Base-by-base conservation (phyloP, 2,113 vertebrate species). In the Bubalus kerabau region DNA sequence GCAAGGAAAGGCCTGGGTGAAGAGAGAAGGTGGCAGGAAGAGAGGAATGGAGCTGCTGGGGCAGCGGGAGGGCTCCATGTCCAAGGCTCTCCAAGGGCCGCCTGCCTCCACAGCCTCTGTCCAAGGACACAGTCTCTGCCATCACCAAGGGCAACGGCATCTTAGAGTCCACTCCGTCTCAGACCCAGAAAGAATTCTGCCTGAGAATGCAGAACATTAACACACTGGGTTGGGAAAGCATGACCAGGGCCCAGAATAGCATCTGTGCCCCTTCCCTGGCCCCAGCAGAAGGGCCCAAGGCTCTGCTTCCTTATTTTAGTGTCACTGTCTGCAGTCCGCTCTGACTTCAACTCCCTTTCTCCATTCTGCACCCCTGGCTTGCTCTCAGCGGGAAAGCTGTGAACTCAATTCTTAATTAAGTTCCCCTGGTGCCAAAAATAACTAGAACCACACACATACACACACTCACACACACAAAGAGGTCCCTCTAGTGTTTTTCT, bases 371-470 rank as follows among this genome's bases (percentile, higher is more conserved):
- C 50, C 76, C 30, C 48, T 3, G n/a, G 89, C 81, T 64, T 30
- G 32, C 7, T 87, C 85, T 46, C 86, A 83, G 81, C 23, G 57
- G 96, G 90, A 86, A 91, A 93, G 50, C 48, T 71, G 59, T 85
- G 92, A 87, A 74, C 67, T 96, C 48, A 36, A 84, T 95, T 85
- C 67, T 91, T 97, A 96, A 97, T 92, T 90, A 97, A 86, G 19
- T 96, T 97, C 67, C 80, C 82, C 80, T 8, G 52, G 86, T 87
- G 86, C 94, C 92, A 12, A 71, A 91, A 96, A 94, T 95, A 98
- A 94, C 46, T 54, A 94, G 30, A 43, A 30, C 9, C 30, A 67
- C 54, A 48, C 54, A 80, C 57, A 60, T 24, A 40, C 17, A 32
- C 16, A 46, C 40, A 82, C 28, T 15, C 6, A 10, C 17, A 13